Conservation (phyloP, 2,888 invertebrate genomes). For the Tenthredo mesomela region DNA sequence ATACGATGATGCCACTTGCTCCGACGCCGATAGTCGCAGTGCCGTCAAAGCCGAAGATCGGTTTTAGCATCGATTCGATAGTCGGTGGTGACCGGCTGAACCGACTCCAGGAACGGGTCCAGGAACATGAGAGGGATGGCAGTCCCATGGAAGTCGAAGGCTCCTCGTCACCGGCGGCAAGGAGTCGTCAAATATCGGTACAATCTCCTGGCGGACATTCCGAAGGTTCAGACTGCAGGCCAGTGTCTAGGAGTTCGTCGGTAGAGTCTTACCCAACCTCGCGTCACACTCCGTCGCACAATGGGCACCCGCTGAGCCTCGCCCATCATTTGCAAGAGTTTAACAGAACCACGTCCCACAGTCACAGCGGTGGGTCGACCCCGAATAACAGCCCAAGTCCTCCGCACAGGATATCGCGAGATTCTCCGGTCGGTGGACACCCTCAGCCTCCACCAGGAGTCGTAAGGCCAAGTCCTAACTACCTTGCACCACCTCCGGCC, state of each 20-base stretch:
- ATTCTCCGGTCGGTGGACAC: slow-evolving; percentile 70
- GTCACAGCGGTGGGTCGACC: slow-evolving; percentile 75
- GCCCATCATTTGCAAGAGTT: slow-evolving; percentile 68
- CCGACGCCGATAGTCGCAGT: slow-evolving; percentile 95
- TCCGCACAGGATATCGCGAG: slow-evolving; percentile 72
- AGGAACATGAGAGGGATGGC: slow-evolving; percentile 70
- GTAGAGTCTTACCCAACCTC: slow-evolving; percentile 74
- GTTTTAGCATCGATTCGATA: slow-evolving; percentile 96
- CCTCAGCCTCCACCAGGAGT: slow-evolving; percentile 82
- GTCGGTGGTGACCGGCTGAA: slow-evolving; percentile 84
- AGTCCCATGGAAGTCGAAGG: slow-evolving; percentile 74
- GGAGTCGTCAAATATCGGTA: slow-evolving; percentile 64
- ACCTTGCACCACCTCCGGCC: slow-evolving; percentile 74
- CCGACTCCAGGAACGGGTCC: slow-evolving; percentile 68
- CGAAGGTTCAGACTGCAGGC: slow-evolving; percentile 77
- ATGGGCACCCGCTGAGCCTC: slow-evolving; percentile 67
- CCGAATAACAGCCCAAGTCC: slow-evolving; percentile 76
- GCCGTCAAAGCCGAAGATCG: slow-evolving; percentile 95
- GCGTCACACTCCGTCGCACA: slow-evolving; percentile 77
- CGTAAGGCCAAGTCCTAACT: slow-evolving; percentile 79
- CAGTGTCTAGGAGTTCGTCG: slow-evolving; percentile 73
- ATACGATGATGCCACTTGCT: slow-evolving; percentile 96
- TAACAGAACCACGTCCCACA: slow-evolving; percentile 68
- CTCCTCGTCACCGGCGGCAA: slow-evolving; percentile 72
- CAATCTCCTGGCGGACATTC: slow-evolving; percentile 79